phyloP scores from a whole-genome alignment of 1,140 invertebrate genomes.

The Caerostris darwini region DNA sequence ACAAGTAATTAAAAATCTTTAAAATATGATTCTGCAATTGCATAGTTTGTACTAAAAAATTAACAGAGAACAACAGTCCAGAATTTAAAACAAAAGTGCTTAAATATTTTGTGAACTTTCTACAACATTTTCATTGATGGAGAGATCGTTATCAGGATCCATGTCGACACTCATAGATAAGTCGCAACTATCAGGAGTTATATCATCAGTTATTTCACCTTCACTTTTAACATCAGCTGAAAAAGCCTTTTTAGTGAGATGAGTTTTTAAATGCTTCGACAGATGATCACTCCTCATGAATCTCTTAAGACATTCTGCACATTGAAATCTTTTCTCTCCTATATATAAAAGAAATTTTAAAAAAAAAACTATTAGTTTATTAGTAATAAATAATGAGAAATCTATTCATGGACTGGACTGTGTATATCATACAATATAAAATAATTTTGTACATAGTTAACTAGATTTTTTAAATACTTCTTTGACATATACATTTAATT shows the following conservation, averaged over 20 bases:
- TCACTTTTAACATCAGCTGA: constrained; percentile 77
- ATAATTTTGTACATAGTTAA: no score
- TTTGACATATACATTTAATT: no score
- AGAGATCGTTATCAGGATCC: constrained; percentile 80
- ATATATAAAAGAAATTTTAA: constrained; percentile 72
- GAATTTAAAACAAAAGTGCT: constrained; percentile 15
- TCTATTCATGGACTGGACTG: no score
- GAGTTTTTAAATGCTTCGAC: constrained; percentile 93
- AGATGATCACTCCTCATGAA: constrained; percentile 95
- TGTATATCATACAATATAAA: no score
- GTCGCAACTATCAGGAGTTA: constrained; percentile 84
- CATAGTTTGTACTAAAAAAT: constrained; percentile 33
- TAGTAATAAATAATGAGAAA: no score
- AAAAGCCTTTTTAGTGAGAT: constrained; percentile 86
- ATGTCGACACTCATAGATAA: constrained; percentile 84
- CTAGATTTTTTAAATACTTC: no score
- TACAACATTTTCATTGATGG: constrained; percentile 80
- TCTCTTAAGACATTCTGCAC: constrained; percentile 90
- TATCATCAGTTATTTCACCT: constrained; percentile 78
- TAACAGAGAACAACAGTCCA: constrained; percentile 23
- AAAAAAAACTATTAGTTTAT: background rate
- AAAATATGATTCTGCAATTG: background rate
- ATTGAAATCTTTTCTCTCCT: constrained; percentile 93
- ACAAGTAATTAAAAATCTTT: background rate
- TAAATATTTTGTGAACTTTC: constrained; percentile 74